Evolutionary conservation across 2,113 vertebrate species (phyloP).

Genomic region (Corythaixoides concolor): DNA sequence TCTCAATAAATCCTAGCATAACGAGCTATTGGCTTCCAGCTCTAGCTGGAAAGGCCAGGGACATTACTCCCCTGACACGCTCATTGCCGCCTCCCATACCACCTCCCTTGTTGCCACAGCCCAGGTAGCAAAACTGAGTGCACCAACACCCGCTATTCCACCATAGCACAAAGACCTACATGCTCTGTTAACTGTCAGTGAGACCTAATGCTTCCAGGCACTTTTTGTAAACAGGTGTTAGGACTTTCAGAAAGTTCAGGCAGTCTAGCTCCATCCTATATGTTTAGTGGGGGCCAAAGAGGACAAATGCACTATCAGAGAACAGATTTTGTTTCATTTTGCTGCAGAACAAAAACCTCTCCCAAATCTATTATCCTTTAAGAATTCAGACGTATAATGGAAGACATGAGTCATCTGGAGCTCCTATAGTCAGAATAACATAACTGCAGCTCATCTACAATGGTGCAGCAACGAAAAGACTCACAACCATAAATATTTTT

Average conservation of each 20-base stretch:
- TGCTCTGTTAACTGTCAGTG: neutral
- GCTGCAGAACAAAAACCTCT: neutral
- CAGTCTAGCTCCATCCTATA: neutral
- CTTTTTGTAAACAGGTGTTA: neutral
- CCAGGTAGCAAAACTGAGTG: neutral
- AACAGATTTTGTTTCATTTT: neutral
- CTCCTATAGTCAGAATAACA: neutral
- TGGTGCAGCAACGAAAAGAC: neutral
- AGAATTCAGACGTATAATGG: neutral
- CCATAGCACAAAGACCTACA: neutral
- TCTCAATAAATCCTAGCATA: neutral
- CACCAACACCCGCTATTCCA: neutral
- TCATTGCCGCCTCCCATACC: accelerated
- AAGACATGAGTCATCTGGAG: neutral
- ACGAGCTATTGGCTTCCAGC: neutral
- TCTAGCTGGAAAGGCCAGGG: neutral
- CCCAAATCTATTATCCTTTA: neutral
- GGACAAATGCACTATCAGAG: neutral
- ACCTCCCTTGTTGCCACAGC: neutral
- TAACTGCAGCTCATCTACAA: neutral
- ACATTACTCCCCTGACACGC: neutral
- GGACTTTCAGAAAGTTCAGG: neutral
- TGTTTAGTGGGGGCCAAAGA: neutral
- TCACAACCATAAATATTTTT: neutral
- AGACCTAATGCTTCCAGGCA: neutral